Percentiles rank a stretch among this genome's conserved stretches.
These are phyloP conservation scores for Mobula hypostoma DNA, from an alignment of 2,113 vertebrate species.

Conservation along the genomic window DNA sequence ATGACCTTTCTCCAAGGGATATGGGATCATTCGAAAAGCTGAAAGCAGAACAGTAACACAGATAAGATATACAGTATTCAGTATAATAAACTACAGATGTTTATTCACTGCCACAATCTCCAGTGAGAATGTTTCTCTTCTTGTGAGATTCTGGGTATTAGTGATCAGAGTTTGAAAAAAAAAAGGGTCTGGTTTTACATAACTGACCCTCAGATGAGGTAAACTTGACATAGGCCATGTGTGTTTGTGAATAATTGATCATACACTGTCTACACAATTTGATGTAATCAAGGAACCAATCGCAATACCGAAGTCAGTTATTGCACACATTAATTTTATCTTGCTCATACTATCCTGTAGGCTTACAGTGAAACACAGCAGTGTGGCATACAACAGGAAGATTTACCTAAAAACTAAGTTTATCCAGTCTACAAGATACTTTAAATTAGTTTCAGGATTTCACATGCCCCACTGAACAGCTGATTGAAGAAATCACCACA, in stretches of 20 bases:
- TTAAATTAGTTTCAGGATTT: neutral
- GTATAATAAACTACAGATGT: conserved; percentile 24
- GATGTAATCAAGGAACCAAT: neutral
- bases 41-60: conserved; percentile 39
- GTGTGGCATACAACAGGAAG: neutral
- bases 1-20: conserved; percentile 94
- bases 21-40: conserved; percentile 98
- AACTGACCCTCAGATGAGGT: conserved; percentile 20
- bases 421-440: neutral
- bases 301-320: neutral
- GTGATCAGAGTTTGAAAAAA: neutral
- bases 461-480: neutral
- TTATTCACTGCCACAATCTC: neutral
- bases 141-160: conserved; percentile 6
- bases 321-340: neutral
- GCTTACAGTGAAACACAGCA: neutral
- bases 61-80: conserved; percentile 23
- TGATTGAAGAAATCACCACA: neutral
- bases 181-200: conserved; percentile 15
- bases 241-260: neutral
- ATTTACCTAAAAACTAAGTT: no score
- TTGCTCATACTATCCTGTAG: neutral
- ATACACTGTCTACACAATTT: neutral
- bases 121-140: neutral
- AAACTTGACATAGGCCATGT: conserved; percentile 9